Percentiles rank a stretch among this genome's conserved stretches.
Evolutionary conservation across 2,797 vertebrate species (phyloP).

Genomic region (Esox lucius): DNA sequence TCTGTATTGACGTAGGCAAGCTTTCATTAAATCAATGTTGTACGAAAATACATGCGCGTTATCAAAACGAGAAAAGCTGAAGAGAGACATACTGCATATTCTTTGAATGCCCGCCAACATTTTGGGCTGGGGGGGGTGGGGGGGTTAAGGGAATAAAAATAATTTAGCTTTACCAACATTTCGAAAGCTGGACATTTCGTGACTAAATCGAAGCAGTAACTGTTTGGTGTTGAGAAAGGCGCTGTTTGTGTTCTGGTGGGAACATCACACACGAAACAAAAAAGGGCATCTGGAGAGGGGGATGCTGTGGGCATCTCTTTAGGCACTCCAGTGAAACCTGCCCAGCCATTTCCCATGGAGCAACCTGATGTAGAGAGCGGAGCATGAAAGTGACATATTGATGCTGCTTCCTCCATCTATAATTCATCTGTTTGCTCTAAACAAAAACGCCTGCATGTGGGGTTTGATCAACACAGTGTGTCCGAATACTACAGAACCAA

Average conservation of each 20-base stretch:
- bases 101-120: background rate
- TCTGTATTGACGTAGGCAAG: background rate
- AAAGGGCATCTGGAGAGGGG: background rate
- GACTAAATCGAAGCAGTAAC: too few relatives aligned
- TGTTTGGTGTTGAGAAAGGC: background rate
- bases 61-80: background rate
- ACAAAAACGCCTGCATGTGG: conserved; percentile 16
- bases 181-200: too few relatives aligned
- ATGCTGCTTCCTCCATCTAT: conserved; percentile 63
- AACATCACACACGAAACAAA: background rate
- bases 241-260: background rate
- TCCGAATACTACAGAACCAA: background rate
- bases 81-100: background rate
- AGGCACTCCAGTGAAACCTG: background rate
- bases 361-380: conserved; percentile 6
- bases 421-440: conserved; percentile 62
- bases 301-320: background rate
- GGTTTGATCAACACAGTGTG: background rate
- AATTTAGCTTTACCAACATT: background rate
- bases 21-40: background rate
- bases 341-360: conserved; percentile 3
- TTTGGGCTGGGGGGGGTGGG: background rate
- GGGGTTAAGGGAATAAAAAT: background rate
- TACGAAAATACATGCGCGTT: background rate
- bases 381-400: conserved; percentile 52